Conservation (phyloP, 2,888 invertebrate genomes). For the Dione vanillae region DNA sequence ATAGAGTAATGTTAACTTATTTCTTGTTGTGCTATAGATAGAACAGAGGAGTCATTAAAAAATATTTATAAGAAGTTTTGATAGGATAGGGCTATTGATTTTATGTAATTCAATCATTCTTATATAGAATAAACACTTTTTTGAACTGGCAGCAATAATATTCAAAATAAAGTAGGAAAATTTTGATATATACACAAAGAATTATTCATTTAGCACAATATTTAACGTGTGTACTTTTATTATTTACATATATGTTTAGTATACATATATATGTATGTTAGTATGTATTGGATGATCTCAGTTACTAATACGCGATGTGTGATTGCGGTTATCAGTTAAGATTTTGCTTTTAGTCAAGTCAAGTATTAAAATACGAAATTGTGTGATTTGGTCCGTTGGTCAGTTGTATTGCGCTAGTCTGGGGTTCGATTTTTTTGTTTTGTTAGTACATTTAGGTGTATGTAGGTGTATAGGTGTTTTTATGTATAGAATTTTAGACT, state of each 20-base stretch:
- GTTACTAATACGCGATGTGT: neutral
- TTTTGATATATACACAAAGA: neutral
- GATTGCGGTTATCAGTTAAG: neutral
- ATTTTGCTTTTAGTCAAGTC: neutral
- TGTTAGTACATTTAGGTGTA: neutral
- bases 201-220: neutral
- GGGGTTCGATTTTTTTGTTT: neutral
- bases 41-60: too few relatives aligned
- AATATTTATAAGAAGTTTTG: too few relatives aligned
- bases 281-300: constrained; percentile 3
- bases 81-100: too few relatives aligned
- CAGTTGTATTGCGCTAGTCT: neutral
- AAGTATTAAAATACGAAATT: neutral
- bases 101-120: too few relatives aligned
- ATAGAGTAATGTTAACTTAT: too few relatives aligned
- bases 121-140: too few relatives aligned
- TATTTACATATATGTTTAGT: too few relatives aligned
- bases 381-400: neutral
- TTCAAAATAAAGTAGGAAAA: neutral
- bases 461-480: neutral
- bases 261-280: too few relatives aligned
- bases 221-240: neutral
- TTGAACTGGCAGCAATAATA: too few relatives aligned
- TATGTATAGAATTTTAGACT: neutral
- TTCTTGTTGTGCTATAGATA: too few relatives aligned